Evolutionary conservation across 2,888 invertebrate species (phyloP).

Genomic region (Ellobium chinense): DNA sequence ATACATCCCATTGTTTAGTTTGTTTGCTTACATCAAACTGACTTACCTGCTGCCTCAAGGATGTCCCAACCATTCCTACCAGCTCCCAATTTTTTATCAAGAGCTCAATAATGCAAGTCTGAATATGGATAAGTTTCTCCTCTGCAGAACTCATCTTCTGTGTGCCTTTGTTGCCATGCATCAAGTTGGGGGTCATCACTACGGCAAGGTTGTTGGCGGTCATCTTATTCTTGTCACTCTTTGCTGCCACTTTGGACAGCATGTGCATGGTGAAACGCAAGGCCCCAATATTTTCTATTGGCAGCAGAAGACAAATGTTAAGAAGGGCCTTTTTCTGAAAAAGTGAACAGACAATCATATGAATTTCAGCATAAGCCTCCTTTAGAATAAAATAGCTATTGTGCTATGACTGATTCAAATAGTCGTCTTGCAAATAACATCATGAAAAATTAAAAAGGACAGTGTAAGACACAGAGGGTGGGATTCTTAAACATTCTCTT

Average conservation of each 20-base stretch:
- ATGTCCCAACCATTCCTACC: slow-evolving; percentile 84
- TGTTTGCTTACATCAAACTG: too few species aligned
- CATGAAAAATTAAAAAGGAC: too few species aligned
- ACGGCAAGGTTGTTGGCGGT: slow-evolving; percentile 90
- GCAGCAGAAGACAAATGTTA: slow-evolving; percentile 86
- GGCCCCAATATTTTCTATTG: slow-evolving; percentile 87
- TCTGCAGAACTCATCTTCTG: slow-evolving; percentile 74
- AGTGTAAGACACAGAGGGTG: too few species aligned
- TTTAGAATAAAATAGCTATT: too few species aligned
- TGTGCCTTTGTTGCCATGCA: slow-evolving; percentile 84
- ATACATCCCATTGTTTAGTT: too few species aligned
- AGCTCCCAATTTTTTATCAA: slow-evolving; percentile 88
- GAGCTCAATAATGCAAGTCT: slow-evolving; percentile 82
- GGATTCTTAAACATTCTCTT: too few species aligned
- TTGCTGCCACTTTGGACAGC: slow-evolving; percentile 85
- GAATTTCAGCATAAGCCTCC: too few species aligned
- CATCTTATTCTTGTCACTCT: slow-evolving; percentile 89
- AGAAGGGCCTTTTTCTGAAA: slow-evolving; percentile 82
- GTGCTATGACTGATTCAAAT: too few species aligned
- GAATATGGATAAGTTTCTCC: slow-evolving; percentile 72
- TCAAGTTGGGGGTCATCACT: slow-evolving; percentile 91
- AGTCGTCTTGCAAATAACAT: too few species aligned
- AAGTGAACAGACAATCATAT: too few species aligned
- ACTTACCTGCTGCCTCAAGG: slow-evolving; percentile 32
- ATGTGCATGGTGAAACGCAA: slow-evolving; percentile 89